Percentiles rank a stretch among this genome's conserved stretches.
These are phyloP conservation scores for Acyrthosiphon pisum DNA, from an alignment of 1,140 invertebrate genomes.

Conservation along the genomic window DNA sequence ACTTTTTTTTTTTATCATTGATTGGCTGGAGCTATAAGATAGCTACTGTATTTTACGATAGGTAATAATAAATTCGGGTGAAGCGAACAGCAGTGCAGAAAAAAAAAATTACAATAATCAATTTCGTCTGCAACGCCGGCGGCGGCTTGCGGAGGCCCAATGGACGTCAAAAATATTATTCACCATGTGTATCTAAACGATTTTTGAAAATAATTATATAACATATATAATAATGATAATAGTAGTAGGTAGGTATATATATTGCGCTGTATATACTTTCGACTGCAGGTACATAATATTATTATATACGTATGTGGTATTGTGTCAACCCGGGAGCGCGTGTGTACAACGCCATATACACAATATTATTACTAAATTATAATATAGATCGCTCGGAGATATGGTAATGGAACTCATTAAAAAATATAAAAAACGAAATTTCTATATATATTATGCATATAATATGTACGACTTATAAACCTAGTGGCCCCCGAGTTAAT, in stretches of 20 bases:
- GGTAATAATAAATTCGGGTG: not conserved
- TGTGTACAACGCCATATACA: not conserved
- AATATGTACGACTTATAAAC: not conserved
- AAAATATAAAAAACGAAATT: slow-evolving; percentile 18
- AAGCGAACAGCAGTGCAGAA: not conserved
- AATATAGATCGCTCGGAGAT: slow-evolving; percentile 11
- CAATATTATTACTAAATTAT: slow-evolving; percentile 15
- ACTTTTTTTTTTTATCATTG: not conserved
- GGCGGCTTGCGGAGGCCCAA: not conserved
- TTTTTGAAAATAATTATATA: slow-evolving; percentile 17
- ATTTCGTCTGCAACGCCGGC: not conserved
- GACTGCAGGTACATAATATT: not conserved
- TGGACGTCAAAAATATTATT: not conserved
- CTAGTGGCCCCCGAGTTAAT: slow-evolving; percentile 29
- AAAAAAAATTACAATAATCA: slow-evolving; percentile 16
- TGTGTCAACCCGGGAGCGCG: slow-evolving; percentile 17
- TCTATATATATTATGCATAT: not conserved
- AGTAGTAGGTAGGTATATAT: not conserved
- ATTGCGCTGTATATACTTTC: not conserved
- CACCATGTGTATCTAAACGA: not conserved
- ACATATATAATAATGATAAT: not conserved
- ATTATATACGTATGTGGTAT: not conserved
- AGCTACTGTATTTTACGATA: not conserved
- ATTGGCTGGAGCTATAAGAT: not conserved
- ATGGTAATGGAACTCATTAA: slow-evolving; percentile 13